Conservation (phyloP, 2,113 vertebrate species). For the Hepsetus odoe region DNA sequence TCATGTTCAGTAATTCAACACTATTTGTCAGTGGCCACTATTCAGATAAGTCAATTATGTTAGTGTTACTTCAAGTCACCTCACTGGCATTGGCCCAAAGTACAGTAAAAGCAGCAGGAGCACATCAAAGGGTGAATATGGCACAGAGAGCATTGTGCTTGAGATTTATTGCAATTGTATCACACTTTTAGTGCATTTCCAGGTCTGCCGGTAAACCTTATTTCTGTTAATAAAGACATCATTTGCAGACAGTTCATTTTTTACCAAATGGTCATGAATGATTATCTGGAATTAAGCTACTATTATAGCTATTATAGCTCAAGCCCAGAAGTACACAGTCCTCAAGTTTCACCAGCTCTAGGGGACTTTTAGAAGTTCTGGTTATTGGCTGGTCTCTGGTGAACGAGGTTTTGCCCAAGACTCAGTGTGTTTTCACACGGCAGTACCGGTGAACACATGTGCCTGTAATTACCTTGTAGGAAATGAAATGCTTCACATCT, state of each 20-base stretch:
- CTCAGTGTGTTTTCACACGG: conserved; percentile 62
- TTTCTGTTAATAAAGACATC: background rate
- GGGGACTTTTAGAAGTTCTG: background rate
- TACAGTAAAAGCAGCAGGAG: background rate
- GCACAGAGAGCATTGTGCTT: background rate
- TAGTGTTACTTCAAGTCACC: no score
- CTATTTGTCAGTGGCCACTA: no score
- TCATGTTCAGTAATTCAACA: no score
- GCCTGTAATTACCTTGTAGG: conserved; percentile 74
- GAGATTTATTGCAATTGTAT: background rate
- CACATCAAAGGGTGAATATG: background rate
- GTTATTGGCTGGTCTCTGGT: background rate
- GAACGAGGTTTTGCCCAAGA: conserved; percentile 3
- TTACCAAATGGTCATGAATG: no score
- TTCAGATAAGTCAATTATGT: no score
- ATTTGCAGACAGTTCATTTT: no score
- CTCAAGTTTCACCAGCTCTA: background rate
- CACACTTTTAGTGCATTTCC: background rate
- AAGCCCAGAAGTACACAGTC: background rate
- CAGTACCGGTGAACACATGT: conserved; percentile 19
- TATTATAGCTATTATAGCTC: background rate
- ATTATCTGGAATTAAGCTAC: no score
- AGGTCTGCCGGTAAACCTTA: background rate
- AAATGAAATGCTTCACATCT: conserved; percentile 74
- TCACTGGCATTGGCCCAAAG: background rate